These are phyloP conservation scores for Charadrius vociferus DNA, from an alignment of 2,113 vertebrate genomes.

Conservation along the genomic window DNA sequence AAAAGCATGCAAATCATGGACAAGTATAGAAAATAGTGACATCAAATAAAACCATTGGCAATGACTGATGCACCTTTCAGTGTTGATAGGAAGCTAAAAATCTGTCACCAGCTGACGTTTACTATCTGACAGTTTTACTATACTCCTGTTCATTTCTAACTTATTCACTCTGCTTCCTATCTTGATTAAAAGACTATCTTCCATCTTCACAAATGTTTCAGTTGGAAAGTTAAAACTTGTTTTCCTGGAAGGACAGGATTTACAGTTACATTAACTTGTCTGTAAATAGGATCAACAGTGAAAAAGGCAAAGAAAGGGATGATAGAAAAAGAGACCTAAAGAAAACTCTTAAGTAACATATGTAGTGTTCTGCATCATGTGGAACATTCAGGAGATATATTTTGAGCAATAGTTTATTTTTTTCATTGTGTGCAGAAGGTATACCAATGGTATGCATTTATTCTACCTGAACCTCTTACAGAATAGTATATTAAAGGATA, in stretches of 20 bases:
- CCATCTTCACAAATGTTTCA: not conserved
- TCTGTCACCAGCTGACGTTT: not conserved
- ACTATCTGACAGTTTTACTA: not conserved
- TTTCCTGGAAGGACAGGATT: not conserved
- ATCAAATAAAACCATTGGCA: not conserved
- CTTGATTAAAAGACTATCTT: not conserved
- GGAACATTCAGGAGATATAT: conserved; percentile 1
- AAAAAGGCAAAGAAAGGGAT: not conserved
- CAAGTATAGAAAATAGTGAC: not conserved
- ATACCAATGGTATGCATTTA: conserved; percentile 13
- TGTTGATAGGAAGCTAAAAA: not conserved
- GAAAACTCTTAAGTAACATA: not conserved
- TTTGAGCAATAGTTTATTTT: conserved; percentile 20
- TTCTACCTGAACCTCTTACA: conserved; percentile 19
- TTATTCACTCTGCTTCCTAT: not conserved
- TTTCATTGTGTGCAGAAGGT: not conserved
- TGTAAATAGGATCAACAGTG: not conserved
- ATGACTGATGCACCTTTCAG: not conserved
- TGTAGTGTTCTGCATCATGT: not conserved
- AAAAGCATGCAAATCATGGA: not conserved
- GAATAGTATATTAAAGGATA: conserved; percentile 40
- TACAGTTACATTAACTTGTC: not conserved
- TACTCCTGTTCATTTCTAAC: not conserved
- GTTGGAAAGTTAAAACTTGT: not conserved
- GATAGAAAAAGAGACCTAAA: not conserved